A percentile compares a stretch with the other conserved stretches of the same genome.
Evolutionary conservation across 2,797 vertebrate species (phyloP).

Genomic region (Neopelma chrysocephalum): DNA sequence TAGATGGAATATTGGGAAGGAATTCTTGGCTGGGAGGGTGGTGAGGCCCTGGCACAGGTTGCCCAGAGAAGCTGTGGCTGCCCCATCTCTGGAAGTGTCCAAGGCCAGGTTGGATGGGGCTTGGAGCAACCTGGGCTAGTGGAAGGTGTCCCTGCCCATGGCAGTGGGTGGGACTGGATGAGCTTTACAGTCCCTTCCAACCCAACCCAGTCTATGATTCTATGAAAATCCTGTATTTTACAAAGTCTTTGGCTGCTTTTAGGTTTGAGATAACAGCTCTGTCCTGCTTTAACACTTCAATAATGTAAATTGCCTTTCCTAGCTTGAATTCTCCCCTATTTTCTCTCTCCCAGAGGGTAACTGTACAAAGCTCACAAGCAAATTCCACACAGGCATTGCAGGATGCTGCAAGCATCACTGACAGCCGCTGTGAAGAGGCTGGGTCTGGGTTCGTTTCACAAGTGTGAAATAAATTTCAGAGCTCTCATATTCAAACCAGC

Average conservation of each 20-base stretch:
- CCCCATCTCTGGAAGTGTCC: neutral
- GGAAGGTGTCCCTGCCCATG: neutral
- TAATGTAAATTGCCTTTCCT: neutral
- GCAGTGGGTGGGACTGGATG: rapidly evolving
- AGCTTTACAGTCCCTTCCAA: neutral
- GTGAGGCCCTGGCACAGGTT: neutral
- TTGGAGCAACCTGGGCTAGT: rapidly evolving
- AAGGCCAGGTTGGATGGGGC: rapidly evolving
- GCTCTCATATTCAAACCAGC: neutral
- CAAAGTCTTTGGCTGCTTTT: neutral
- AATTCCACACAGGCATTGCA: neutral
- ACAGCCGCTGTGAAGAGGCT: neutral
- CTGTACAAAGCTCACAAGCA: neutral
- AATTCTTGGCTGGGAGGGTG: rapidly evolving
- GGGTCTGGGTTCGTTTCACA: neutral
- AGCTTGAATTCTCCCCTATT: neutral
- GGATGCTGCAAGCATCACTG: neutral
- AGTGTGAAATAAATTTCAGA: neutral
- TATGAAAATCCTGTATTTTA: neutral
- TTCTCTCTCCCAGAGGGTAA: neutral
- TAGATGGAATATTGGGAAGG: rapidly evolving
- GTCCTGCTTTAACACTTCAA: neutral
- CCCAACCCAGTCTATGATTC: neutral
- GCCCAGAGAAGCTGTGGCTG: neutral
- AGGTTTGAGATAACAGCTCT: neutral